Base-by-base conservation (phyloP, 2,797 vertebrate species). In the Microcaecilia unicolor region DNA sequence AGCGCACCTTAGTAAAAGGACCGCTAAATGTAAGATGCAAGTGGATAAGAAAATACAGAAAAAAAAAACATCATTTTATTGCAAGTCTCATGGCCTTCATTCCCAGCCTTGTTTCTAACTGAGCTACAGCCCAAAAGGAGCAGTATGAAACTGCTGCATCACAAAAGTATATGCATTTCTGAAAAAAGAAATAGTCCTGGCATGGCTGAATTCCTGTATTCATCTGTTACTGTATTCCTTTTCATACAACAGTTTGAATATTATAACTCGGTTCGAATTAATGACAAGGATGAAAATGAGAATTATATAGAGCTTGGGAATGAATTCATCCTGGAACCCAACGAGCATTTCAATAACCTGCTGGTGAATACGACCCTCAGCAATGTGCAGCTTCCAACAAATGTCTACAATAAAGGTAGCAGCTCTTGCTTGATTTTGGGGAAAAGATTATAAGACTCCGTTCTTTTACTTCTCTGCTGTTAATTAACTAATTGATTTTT, bases 351-450 rank as follows among this genome's bases (percentile, higher is more conserved):
- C 68, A 93, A 79, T 58, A 88, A 88, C 54, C 68, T 92, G 21
- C 64, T 58, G 16, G 94, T 98, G 61, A 97, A 88, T 61, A 92
- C 86, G 1, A 82, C 87, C 9, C 70, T 73, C 49, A 98, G 95
- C 25, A 84, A 85, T 28, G 88, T 97, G 41, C 93, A 98, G 68
- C 90, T 98, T 22, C 95, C 95, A 8, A 98, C 94, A 22, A 96
- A 97, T 0, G 91, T 98, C 52, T 98, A 93, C 74, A 98, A 97
- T 67, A 93, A 85, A 93, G 94, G 93, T 95, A 64, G 25, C n/a
- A n/a, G n/a, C 2, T 4, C 13, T 15, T 28, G 7, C 5, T 6
- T 18, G 4, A 13, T 8, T 15, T 19, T 48, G 6, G 9, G 10
- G 9, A 37, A 7, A 7, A 17, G 25, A 10, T 25, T 22, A 10